phyloP scores from a whole-genome alignment of 2,888 invertebrate species.

The Harpalus rufipes region DNA sequence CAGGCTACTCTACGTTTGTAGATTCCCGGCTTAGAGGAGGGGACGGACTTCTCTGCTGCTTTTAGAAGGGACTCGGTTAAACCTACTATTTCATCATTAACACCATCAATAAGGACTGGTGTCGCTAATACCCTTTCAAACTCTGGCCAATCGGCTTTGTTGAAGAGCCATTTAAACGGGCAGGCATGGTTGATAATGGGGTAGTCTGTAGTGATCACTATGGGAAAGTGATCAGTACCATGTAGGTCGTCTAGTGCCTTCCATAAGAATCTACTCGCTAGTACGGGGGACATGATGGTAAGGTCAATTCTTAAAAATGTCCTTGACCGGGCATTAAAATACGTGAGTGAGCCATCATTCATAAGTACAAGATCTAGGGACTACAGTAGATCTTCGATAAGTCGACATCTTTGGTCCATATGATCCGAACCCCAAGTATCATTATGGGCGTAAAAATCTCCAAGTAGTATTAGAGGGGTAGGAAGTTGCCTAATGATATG shows the following conservation, averaged over 20 bases:
- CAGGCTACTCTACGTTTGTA: background rate
- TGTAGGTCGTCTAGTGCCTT: background rate
- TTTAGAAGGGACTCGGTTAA: no score
- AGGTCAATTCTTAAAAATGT: conserved; percentile 68
- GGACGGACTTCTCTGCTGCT: background rate
- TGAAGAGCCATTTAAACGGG: background rate
- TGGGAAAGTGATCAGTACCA: background rate
- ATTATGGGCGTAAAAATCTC: conserved; percentile 69
- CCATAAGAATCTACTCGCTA: background rate
- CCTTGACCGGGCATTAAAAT: conserved; percentile 68
- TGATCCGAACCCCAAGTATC: conserved; percentile 68
- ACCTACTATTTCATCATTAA: no score
- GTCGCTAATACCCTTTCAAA: no score
- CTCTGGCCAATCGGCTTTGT: no score
- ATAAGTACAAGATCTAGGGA: conserved; percentile 66
- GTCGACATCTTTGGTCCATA: conserved; percentile 67
- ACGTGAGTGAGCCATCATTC: conserved; percentile 64
- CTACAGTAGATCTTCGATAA: conserved; percentile 55
- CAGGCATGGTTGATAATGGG: background rate
- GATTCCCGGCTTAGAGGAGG: background rate
- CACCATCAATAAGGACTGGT: no score
- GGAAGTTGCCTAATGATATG: conserved; percentile 68
- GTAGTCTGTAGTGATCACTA: background rate
- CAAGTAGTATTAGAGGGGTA: conserved; percentile 68
- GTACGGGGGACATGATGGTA: background rate